Conservation (phyloP, 1,140 invertebrate genomes). For the Drosophila hydei region DNA sequence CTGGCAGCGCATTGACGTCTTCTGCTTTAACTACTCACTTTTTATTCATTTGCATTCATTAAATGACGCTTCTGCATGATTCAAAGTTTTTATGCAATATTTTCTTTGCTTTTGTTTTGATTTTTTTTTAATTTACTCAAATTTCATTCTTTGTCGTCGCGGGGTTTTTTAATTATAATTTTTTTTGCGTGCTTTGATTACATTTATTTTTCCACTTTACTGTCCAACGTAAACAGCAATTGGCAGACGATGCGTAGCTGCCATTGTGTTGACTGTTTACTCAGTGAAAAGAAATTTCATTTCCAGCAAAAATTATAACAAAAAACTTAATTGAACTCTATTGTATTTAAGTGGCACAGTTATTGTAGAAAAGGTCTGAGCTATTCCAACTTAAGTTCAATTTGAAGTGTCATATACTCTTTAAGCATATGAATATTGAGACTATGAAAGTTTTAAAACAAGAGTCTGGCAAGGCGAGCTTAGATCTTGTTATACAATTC, state of each 20-base stretch:
- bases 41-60: conserved; percentile 27
- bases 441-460: not conserved
- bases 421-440: too few species aligned
- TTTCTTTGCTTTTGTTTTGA: not conserved
- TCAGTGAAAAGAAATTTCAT: conserved; percentile 5
- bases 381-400: too few species aligned
- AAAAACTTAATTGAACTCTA: not conserved
- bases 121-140: not conserved
- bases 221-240: not conserved
- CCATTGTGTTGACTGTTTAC: conserved; percentile 5
- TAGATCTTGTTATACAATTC: too few species aligned
- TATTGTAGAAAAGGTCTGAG: not conserved
- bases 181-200: not conserved
- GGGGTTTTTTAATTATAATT: conserved; percentile 19
- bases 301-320: conserved; percentile 10
- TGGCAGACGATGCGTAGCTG: not conserved
- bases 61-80: not conserved
- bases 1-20: conserved; percentile 19
- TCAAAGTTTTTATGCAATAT: conserved; percentile 1
- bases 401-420: too few species aligned
- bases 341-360: not conserved
- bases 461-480: too few species aligned
- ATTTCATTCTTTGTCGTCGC: not conserved
- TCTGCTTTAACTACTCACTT: not conserved
- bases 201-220: not conserved